phyloP scores from a whole-genome alignment of 2,888 invertebrate species.

The Watsonalla binaria region DNA sequence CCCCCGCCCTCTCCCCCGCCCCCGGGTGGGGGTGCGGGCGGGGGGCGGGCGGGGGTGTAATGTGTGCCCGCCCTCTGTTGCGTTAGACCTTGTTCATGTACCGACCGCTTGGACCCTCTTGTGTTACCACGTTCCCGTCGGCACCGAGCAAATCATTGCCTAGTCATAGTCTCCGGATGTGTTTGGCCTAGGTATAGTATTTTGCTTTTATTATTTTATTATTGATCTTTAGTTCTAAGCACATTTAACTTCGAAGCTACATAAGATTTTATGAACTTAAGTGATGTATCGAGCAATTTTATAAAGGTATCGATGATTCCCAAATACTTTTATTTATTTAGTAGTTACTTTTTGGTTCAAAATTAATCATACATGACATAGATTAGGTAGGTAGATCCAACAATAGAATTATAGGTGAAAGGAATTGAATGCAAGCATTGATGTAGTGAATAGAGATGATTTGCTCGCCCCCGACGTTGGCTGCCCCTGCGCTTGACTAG shows the following conservation, averaged over 20 bases:
- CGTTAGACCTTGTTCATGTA: slow-evolving; percentile 55
- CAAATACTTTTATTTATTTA: too few species aligned
- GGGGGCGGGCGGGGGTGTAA: slow-evolving; percentile 3
- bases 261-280: too few species aligned
- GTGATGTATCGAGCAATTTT: too few species aligned
- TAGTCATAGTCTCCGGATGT: neutral
- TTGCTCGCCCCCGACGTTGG: slow-evolving; percentile 22
- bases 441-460: slow-evolving; percentile 8
- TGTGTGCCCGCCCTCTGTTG: slow-evolving; percentile 60
- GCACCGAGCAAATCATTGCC: slow-evolving; percentile 44
- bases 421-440: neutral
- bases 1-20: slow-evolving; percentile 15
- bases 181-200: too few species aligned
- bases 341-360: too few species aligned
- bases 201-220: too few species aligned
- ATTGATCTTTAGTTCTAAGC: too few species aligned
- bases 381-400: too few species aligned
- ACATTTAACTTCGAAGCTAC: too few species aligned
- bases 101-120: slow-evolving; percentile 33
- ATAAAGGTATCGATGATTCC: too few species aligned
- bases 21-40: neutral
- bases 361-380: too few species aligned
- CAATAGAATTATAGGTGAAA: neutral
- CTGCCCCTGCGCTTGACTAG: slow-evolving; percentile 29
- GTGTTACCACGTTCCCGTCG: slow-evolving; percentile 32